These are phyloP conservation scores for Pecten maximus DNA, from an alignment of 2,888 invertebrate species.

Conservation along the genomic window DNA sequence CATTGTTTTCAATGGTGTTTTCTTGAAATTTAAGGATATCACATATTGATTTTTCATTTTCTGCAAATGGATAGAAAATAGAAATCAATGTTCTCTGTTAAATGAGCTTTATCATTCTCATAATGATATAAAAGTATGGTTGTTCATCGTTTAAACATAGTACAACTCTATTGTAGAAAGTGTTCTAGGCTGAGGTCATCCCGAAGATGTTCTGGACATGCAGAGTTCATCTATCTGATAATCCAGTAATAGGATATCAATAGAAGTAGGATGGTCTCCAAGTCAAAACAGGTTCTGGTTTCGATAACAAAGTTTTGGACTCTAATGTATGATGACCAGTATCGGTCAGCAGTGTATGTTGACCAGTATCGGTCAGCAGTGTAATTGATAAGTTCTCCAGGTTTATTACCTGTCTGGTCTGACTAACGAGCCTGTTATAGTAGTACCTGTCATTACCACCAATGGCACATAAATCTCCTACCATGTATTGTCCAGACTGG, in stretches of 20 bases:
- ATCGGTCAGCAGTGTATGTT: background rate
- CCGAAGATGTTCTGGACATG: no score
- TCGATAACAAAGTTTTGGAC: background rate
- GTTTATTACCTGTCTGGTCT: slow-evolving; percentile 24
- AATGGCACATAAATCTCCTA: slow-evolving; percentile 15
- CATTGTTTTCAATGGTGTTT: no score
- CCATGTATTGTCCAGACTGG: slow-evolving; percentile 22
- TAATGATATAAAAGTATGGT: no score
- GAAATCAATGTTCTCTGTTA: no score
- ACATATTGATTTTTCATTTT: no score
- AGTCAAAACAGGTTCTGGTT: background rate
- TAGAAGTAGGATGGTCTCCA: background rate
- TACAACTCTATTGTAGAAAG: no score
- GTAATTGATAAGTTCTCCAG: background rate
- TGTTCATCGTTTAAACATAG: no score
- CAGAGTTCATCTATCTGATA: no score
- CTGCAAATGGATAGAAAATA: no score
- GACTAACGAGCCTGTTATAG: slow-evolving; percentile 1
- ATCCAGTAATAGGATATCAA: background rate
- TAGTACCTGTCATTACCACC: background rate
- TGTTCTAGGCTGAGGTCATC: no score
- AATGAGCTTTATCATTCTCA: no score
- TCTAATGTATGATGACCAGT: background rate
- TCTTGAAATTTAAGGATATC: no score
- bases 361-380: background rate